Base-by-base conservation (phyloP, 2,888 invertebrate species). In the Disparrhopalites patrizii region DNA sequence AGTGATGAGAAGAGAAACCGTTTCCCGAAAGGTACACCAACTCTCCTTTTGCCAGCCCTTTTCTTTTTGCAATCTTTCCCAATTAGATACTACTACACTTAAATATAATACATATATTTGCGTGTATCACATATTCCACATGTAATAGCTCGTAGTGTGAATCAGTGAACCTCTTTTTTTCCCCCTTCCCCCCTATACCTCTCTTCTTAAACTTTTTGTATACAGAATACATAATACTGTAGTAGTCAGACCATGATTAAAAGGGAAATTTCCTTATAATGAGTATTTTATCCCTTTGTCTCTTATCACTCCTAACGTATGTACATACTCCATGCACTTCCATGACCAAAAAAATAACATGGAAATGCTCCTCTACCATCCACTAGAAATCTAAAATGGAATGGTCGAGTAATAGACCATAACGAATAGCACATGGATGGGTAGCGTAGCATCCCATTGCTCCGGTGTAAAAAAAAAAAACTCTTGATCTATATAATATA, bases 331-430 rank as follows among this genome's bases (percentile, higher is more conserved):
- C n/a, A n/a, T n/a, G n/a, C n/a, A n/a, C n/a, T n/a, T n/a, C n/a
- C n/a, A n/a, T n/a, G n/a, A n/a, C n/a, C n/a, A n/a, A n/a, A n/a
- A n/a, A n/a, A n/a, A n/a, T n/a, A n/a, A n/a, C 10, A 52, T 23
- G 8, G 4, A 3, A 27, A 51, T 5, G 8, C 13, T 23, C 13
- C 13, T 3, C 3, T 23, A 15, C 13, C 18, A 13, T 18, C 31
- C 27, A 8, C 23, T 55, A 63, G 55, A 43, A 55, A 55, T 47
- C 56, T 31, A 54, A n/a, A 47, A 63, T 56, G 63, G 63, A 63
- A 63, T 63, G 65, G 50, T 65, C 58, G 73, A 71, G 73, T 71
- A 73, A 71, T 68, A 73, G 73, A 73, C 71, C 71, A 68, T 67
- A 73, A 73, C 73, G 70, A 66, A 69, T 67, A 62, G 54, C 64